Base-by-base conservation (phyloP, 1,140 invertebrate species). In the Bombyx mandarina region DNA sequence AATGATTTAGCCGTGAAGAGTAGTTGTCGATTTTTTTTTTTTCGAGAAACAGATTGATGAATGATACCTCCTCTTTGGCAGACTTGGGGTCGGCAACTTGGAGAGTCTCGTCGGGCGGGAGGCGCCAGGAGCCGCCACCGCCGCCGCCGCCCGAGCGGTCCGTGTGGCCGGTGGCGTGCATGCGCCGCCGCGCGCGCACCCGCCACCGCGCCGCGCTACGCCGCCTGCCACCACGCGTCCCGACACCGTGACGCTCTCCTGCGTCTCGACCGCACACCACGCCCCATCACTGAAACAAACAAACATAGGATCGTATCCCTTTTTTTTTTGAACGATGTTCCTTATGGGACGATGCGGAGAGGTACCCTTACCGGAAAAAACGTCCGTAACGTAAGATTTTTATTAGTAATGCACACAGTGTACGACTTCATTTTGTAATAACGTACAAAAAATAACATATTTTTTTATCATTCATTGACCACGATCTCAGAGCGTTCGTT, bases 21-120 rank as follows among this genome's bases (percentile, higher is more conserved):
- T 35, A 5, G 26, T 35, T 35, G 4, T 35, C 26, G 26, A 1
- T 35, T 35, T 35, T 3, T 35, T 18, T 18, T 18, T 18, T 35
- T 35, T 35, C 1, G 2, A 35, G 26, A 35, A 35, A 50, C 26
- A 18, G 48, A 50, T 22, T 50, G 48, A 35, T 50, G 12, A 12
- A 18, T 49, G n/a, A 8, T 56, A 88, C 92, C 71, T 92, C 91
- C 83, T 94, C 93, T 78, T 95, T 95, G 69, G 80, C 77, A 77
- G 92, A 91, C 86, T 94, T 93, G 67, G 93, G 92, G 89, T 95
- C 94, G 86, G 92, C 93, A 78, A 96, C 94, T 88, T 96, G 94
- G 67, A 96, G 91, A 66, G 94, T 95, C 89, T 96, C 94, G 89
- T 96, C 94, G 67, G 94, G 94, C 82, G 94, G 94, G 82, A 95